A percentile compares a stretch with the other conserved stretches of the same genome.
Evolutionary conservation across 2,888 invertebrate species (phyloP).

Genomic region (Geotrupes spiniger): DNA sequence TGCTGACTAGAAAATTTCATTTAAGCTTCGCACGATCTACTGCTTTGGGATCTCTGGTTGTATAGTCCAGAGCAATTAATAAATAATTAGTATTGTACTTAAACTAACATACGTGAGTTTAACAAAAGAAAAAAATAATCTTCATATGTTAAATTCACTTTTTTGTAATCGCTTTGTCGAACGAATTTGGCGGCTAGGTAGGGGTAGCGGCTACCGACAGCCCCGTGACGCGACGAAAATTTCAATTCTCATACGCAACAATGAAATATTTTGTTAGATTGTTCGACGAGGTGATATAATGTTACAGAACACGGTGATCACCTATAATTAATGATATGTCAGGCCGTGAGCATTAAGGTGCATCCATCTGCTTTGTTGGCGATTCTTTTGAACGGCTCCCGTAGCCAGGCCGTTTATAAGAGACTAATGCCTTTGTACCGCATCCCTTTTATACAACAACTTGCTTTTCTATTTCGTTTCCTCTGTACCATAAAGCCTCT

Average conservation of each 20-base stretch:
- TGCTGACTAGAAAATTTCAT: no score
- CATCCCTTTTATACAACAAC: conserved; percentile 42
- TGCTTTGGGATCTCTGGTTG: no score
- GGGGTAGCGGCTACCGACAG: conserved; percentile 20
- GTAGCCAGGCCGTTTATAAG: conserved; percentile 40
- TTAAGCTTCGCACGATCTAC: no score
- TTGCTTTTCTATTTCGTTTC: conserved; percentile 41
- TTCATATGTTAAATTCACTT: no score
- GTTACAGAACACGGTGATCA: conserved; percentile 44
- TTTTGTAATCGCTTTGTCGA: no score
- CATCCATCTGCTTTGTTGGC: conserved; percentile 46
- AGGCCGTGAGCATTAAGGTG: conserved; percentile 46
- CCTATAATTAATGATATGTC: conserved; percentile 49
- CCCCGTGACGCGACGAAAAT: conserved; percentile 34
- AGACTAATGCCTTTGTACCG: conserved; percentile 43
- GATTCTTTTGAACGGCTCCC: conserved; percentile 42
- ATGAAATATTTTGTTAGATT: conserved; percentile 42
- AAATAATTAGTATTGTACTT: no score
- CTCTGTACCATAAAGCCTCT: conserved; percentile 36
- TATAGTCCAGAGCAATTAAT: no score
- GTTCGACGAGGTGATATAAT: conserved; percentile 41
- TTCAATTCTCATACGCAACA: conserved; percentile 30
- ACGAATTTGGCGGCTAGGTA: neutral
- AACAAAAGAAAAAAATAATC: no score
- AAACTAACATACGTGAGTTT: no score